Base-by-base conservation (phyloP, 2,797 vertebrate species). In the Ambastaia sidthimunki region DNA sequence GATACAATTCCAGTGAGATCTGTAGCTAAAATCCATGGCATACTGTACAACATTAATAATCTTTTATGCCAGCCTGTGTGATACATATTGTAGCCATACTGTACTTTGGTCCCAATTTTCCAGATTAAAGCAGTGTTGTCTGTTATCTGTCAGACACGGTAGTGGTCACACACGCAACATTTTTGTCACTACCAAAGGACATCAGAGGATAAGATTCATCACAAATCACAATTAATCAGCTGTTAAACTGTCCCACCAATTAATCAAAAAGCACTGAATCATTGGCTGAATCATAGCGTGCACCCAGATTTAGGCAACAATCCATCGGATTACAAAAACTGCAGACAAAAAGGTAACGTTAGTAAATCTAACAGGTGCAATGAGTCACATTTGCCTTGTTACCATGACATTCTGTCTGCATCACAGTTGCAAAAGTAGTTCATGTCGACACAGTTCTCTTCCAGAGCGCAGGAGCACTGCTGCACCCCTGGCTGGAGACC, bases 391-490 rank as follows among this genome's bases (percentile, higher is more conserved):
- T 7, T 73, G 65, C 34, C 10, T 21, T 5, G 81, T 95, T 95
- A 98, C 97, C 98, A 99, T 83, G 95, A 86, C 65, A 96, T 93
- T 86, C 87, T 91, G 85, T 97, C 96, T 5, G 97, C 96, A 0
- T 98, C 98, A 71, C 98, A 99, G 90, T 98, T 99, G 91, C 98
- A 99, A 91, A 98, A 98, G 90, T 96, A 95, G 88, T 93, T 96
- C 91, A 96, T 93, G 89, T 99, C 96, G 47, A 96, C 85, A 87
- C 98, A 99, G 91, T 95, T 98, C 89, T 98, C 97, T 76, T 98
- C 95, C 89, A 99, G 89, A 87, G 96, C 96, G 88, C 98, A 99
- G 71, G 95, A 95, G 84, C 98, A 99, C 85, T 97, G 96, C 82
- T 98, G 97, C 5, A 96, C 93, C 59, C 96, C 96, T 0, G 97